Evolutionary conservation across 2,888 invertebrate species (phyloP).

Genomic region (Saturnia pavonia): DNA sequence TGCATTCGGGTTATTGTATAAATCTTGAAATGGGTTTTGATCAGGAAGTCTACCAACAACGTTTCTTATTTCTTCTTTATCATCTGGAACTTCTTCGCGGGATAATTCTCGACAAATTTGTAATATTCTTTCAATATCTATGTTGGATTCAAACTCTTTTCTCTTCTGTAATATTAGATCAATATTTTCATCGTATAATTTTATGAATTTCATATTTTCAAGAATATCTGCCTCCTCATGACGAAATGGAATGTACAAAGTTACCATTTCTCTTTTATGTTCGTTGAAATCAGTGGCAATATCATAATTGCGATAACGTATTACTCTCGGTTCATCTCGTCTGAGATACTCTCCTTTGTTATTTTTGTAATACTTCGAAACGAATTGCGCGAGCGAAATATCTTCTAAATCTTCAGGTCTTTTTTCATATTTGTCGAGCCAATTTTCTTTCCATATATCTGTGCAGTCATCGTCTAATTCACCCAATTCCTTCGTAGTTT

Average conservation of each 20-base stretch:
- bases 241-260: background rate
- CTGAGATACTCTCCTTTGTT: background rate
- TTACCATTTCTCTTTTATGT: background rate
- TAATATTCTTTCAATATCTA: background rate
- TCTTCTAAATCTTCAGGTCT: background rate
- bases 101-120: background rate
- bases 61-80: background rate
- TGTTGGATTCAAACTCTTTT: background rate
- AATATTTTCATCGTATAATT: background rate
- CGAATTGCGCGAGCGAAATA: background rate
- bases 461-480: background rate
- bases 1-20: background rate
- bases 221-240: background rate
- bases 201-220: background rate
- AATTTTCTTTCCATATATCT: background rate
- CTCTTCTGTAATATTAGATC: background rate
- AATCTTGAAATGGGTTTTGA: background rate
- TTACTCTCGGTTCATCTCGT: background rate
- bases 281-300: background rate
- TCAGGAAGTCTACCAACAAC: background rate
- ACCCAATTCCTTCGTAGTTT: background rate
- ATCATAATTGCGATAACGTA: background rate
- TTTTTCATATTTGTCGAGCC: background rate
- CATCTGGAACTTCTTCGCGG: background rate
- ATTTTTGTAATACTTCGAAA: background rate